phyloP scores from a whole-genome alignment of 2,797 vertebrate species.

The Enteromius anoplus region DNA sequence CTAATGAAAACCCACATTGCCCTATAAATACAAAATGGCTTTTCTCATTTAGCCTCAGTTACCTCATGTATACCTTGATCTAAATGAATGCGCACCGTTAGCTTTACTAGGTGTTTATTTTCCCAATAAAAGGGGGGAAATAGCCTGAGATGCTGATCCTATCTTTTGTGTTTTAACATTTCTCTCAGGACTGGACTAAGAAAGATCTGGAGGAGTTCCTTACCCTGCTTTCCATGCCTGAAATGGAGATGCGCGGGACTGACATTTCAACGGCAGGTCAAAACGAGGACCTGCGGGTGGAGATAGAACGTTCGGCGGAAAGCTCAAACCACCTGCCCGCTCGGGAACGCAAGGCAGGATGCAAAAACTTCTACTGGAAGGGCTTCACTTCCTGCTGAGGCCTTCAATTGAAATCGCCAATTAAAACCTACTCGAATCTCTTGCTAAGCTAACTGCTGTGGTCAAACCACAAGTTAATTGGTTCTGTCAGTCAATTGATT shows the following conservation, averaged over 20 bases:
- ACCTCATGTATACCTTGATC: neutral
- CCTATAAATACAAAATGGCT: constrained; percentile 1
- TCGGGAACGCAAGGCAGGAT: constrained; percentile 77
- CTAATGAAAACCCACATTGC: constrained; percentile 28
- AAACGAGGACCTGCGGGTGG: constrained; percentile 61
- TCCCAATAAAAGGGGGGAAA: neutral
- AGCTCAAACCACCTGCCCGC: constrained; percentile 67
- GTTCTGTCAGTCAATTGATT: constrained; percentile 32
- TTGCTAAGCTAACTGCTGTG: constrained; percentile 40
- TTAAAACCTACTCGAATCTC: constrained; percentile 26
- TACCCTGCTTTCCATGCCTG: constrained; percentile 72
- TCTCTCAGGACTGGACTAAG: constrained; percentile 74
- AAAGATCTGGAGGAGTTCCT: constrained; percentile 75
- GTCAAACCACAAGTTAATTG: constrained; percentile 63
- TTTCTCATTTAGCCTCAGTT: neutral
- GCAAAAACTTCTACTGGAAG: constrained; percentile 84
- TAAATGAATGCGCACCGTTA: neutral
- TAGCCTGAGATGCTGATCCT: neutral
- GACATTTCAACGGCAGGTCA: constrained; percentile 66
- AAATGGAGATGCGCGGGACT: constrained; percentile 61
- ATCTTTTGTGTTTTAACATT: neutral
- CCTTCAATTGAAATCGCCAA: neutral
- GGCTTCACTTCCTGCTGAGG: constrained; percentile 77
- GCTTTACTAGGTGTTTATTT: constrained; percentile 3
- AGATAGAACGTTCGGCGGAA: constrained; percentile 73